A percentile compares a stretch with the other conserved stretches of the same genome.
phyloP scores from a whole-genome alignment of 2,888 invertebrate genomes.

The Pyrochroa serraticornis region DNA sequence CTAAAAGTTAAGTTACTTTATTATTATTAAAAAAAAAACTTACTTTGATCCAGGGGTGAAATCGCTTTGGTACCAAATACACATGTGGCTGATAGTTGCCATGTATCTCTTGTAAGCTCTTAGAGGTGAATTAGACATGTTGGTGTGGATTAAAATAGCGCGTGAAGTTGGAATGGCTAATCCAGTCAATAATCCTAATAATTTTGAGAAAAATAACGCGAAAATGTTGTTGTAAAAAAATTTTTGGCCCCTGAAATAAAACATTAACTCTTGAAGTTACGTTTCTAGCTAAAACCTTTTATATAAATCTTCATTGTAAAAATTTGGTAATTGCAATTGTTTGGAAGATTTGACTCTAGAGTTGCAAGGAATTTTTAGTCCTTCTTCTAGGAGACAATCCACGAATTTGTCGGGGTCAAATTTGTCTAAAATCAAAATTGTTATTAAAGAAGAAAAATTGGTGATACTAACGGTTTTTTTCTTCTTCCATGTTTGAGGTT shows the following conservation, averaged over 20 bases:
- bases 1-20: conserved; percentile 52
- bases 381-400: conserved; percentile 56
- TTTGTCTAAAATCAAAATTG: conserved; percentile 12
- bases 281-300: too few species aligned
- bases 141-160: conserved; percentile 72
- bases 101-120: conserved; percentile 79
- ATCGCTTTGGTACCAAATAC: conserved; percentile 78
- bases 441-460: background rate
- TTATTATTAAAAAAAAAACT: conserved; percentile 36
- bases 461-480: background rate
- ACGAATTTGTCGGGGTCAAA: conserved; percentile 32
- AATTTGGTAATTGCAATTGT: conserved; percentile 65
- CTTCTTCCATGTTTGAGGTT: background rate
- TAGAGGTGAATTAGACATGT: conserved; percentile 68
- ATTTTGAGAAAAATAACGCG: conserved; percentile 72
- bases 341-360: conserved; percentile 57
- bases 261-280: too few species aligned
- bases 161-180: conserved; percentile 78
- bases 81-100: conserved; percentile 77
- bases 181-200: conserved; percentile 76
- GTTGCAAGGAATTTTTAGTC: conserved; percentile 58
- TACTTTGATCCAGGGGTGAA: conserved; percentile 67
- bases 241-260: conserved; percentile 69
- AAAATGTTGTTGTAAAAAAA: conserved; percentile 76
- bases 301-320: conserved; percentile 71